Evolutionary conservation across 2,888 invertebrate species (phyloP), one percentile per base, ranked within the genome.

Genomic region (Laothoe populi): DNA sequence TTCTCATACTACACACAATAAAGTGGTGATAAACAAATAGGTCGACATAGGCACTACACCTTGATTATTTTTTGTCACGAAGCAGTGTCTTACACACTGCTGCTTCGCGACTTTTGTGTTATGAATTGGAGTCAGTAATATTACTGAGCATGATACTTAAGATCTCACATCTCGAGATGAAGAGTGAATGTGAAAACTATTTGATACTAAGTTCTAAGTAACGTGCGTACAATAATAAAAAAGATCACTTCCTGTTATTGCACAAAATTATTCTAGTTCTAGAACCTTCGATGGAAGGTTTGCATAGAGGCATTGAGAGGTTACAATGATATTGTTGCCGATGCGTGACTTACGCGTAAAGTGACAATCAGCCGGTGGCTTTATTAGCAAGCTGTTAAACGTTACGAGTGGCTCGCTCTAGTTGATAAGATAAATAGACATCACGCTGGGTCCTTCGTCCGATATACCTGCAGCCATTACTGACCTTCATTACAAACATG

Each of bases 311-410:
- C 19, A n/a, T n/a, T n/a, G n/a, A n/a, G 35, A 53, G 21, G 19
- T 35, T 35, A 53, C 35, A 53, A 53, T 35, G 53, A 58, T 26
- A 58, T 42, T 40, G 58, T 58, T n/a, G 42, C 16, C 21, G 38
- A 24, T 42, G 40, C 58, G 58, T 58, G 58, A 58, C 58, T 58
- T 42, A 58, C 40, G 58, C 58, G 42, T 58, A 58, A 58, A 40
- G 42, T 42, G 42, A 42, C 42, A 58, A 58, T 35, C 35, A 31
- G 19, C 35, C 31, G 35, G 19, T 3, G 53, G 19, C 53, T 53
- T 53, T 53, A 53, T 53, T 53, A 53, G 53, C 53, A 11, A 31
- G 53, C 31, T 53, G 53, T 53, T 53, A 53, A 53, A 31, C 19
- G 49, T 16, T 35, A 35, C 35, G 31, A 53, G 35, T 53, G 53